phyloP scores from a whole-genome alignment of 2,797 vertebrate species.

The Amblyraja radiata region DNA sequence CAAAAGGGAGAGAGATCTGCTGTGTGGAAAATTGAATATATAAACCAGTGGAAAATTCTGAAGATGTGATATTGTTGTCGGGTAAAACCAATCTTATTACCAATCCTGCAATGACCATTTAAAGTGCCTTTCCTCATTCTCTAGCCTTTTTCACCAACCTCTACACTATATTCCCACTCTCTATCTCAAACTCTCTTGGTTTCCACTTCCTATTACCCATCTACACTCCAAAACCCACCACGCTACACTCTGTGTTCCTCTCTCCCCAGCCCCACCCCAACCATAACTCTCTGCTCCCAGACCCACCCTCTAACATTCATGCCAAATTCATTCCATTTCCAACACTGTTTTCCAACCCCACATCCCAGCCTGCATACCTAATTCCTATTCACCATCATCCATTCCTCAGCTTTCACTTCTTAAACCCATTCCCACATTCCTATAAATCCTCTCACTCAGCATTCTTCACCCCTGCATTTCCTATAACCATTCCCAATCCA shows the following conservation, averaged over 20 bases:
- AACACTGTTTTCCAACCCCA: background rate
- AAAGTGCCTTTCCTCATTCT: background rate
- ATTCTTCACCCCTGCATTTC: too few relatives aligned
- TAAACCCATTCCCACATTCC: too few relatives aligned
- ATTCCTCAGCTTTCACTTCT: too few relatives aligned
- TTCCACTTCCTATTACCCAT: background rate
- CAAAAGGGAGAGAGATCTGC: background rate
- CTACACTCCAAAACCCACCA: too few relatives aligned
- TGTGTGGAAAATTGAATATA: background rate
- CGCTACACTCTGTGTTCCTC: too few relatives aligned
- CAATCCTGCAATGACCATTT: too few relatives aligned
- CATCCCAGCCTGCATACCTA: background rate
- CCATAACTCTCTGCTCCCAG: too few relatives aligned
- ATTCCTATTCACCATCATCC: background rate
- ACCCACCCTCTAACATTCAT: too few relatives aligned
- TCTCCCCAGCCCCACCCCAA: too few relatives aligned
- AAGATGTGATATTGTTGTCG: background rate
- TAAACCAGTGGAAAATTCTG: background rate
- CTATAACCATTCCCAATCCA: too few relatives aligned
- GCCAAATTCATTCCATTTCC: too few relatives aligned
- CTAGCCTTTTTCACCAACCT: background rate
- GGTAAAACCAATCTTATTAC: background rate
- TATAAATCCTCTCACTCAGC: too few relatives aligned
- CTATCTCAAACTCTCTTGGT: background rate
- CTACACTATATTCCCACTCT: background rate